A percentile compares a stretch with the other conserved stretches of the same genome.
Evolutionary conservation across 1,140 invertebrate species (phyloP).

Genomic region (Stegodyphus mimosarum): DNA sequence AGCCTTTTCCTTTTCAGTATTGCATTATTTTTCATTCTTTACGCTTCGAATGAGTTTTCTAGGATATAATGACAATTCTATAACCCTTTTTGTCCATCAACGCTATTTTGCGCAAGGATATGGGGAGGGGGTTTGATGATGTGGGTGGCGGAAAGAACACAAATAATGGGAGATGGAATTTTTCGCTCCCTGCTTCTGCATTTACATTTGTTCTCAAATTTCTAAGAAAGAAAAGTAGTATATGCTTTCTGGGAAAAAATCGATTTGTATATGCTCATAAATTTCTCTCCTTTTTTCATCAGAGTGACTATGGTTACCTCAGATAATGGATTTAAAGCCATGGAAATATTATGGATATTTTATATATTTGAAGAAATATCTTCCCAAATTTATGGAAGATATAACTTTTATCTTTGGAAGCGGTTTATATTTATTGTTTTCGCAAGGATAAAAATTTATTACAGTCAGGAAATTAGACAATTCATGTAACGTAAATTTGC

Average conservation of each 20-base stretch:
- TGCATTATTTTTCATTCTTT: constrained; percentile 9
- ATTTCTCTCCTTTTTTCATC: too few relatives aligned
- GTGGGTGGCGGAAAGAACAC: constrained; percentile 6
- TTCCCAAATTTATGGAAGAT: neutral
- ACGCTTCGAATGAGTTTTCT: neutral
- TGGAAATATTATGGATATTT: constrained; percentile 6
- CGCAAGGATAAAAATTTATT: too few relatives aligned
- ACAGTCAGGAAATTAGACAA: too few relatives aligned
- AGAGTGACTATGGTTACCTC: too few relatives aligned
- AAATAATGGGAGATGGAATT: constrained; percentile 18
- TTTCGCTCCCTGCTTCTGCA: neutral
- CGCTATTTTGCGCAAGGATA: neutral
- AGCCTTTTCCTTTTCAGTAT: neutral
- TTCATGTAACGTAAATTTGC: too few relatives aligned
- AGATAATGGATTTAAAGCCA: too few relatives aligned
- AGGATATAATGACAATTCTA: constrained; percentile 42
- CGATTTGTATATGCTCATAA: neutral
- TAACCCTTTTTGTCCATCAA: constrained; percentile 26
- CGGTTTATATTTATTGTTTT: too few relatives aligned
- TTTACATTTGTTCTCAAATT: constrained; percentile 11
- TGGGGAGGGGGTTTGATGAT: constrained; percentile 3
- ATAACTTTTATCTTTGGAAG: too few relatives aligned
- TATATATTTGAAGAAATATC: constrained; percentile 48
- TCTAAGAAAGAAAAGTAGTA: constrained; percentile 3
- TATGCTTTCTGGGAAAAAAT: neutral